These are phyloP conservation scores for Eueides isabella DNA, from an alignment of 1,140 invertebrate species.

Conservation along the genomic window DNA sequence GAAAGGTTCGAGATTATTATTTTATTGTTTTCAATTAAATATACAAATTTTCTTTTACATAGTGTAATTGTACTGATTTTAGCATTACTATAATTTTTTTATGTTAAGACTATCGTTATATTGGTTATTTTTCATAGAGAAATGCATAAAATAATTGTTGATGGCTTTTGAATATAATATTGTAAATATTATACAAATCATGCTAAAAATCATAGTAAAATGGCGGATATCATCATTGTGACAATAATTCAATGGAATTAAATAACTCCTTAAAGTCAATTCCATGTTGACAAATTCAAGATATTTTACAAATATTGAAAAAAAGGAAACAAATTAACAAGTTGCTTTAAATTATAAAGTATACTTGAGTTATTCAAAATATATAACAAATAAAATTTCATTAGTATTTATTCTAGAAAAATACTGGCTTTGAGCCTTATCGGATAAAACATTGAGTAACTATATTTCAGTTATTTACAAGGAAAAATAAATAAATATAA, in stretches of 20 bases:
- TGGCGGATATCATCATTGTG: not conserved
- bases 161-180: not conserved
- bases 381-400: not conserved
- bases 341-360: not conserved
- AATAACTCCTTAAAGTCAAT: not conserved
- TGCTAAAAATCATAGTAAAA: not conserved
- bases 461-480: constrained; percentile 31
- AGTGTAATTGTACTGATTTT: too few species aligned
- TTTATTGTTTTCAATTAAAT: too few species aligned
- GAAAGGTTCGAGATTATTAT: too few species aligned
- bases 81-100: too few species aligned
- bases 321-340: not conserved
- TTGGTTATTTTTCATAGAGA: too few species aligned
- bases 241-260: not conserved
- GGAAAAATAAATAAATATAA: constrained; percentile 35
- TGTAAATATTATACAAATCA: not conserved
- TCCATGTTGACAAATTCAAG: not conserved
- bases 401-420: constrained; percentile 16
- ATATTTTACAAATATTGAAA: not conserved
- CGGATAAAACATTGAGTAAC: constrained; percentile 13
- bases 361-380: not conserved
- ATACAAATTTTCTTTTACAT: too few species aligned
- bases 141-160: not conserved
- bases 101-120: too few species aligned
- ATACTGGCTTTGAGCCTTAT: constrained; percentile 39